Conservation (phyloP, 53 echinoderm and acorn worm species). For the Temnopleurus reevesii region DNA sequence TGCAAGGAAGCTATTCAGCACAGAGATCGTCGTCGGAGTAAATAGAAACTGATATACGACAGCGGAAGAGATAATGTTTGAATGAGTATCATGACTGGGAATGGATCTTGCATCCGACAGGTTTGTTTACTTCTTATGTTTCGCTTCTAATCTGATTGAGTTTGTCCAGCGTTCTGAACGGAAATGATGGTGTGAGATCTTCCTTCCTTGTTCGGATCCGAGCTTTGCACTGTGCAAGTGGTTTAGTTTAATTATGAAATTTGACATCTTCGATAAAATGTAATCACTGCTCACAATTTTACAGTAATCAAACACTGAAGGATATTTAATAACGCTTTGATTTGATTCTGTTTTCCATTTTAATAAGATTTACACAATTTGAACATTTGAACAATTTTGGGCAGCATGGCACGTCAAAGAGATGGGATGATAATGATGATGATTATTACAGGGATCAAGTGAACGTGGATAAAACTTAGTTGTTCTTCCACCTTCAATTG, state of each 20-base stretch:
- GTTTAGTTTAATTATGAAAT: slow-evolving; percentile 22
- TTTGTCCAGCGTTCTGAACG: not conserved
- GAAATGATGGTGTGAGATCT: slow-evolving; percentile 6
- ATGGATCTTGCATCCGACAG: slow-evolving; percentile 15
- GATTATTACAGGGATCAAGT: too few species aligned
- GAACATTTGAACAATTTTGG: too few species aligned
- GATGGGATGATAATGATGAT: too few species aligned
- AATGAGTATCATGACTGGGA: not conserved
- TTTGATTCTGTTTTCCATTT: too few species aligned
- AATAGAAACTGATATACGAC: not conserved
- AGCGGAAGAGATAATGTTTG: not conserved
- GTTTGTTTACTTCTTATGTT: slow-evolving; percentile 20
- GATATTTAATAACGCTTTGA: too few species aligned
- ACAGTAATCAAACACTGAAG: not conserved
- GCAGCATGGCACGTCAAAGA: too few species aligned
- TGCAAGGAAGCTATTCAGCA: not conserved
- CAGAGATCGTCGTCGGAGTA: not conserved
- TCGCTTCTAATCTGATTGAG: not conserved
- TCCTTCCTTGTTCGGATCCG: not conserved
- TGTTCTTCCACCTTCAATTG: too few species aligned
- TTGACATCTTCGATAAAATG: not conserved
- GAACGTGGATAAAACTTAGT: too few species aligned
- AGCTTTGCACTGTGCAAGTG: not conserved
- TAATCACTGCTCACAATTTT: not conserved
- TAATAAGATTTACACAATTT: too few species aligned